Conservation (phyloP, 2,888 invertebrate species). For the Oxytorus armatus region DNA sequence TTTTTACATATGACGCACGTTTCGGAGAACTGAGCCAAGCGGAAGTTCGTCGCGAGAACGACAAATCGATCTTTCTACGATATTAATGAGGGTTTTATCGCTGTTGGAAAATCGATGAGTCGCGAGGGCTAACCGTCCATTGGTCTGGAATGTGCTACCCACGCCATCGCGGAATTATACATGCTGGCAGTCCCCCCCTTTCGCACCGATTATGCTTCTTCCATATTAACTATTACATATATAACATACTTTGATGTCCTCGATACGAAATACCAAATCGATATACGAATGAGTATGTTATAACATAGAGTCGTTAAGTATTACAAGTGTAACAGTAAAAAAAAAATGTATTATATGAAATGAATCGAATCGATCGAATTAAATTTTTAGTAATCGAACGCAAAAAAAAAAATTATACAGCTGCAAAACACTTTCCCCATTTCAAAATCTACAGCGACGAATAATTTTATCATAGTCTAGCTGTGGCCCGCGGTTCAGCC, state of each 20-base stretch:
- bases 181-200: constrained; percentile 4
- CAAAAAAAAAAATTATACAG: too few species aligned
- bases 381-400: too few species aligned
- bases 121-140: constrained; percentile 24
- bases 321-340: neutral
- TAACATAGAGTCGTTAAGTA: constrained; percentile 10
- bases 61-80: constrained; percentile 58
- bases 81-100: constrained; percentile 64
- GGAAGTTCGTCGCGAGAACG: constrained; percentile 36
- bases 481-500: too few species aligned
- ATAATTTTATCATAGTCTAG: too few species aligned
- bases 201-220: constrained; percentile 32
- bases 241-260: constrained; percentile 49
- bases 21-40: constrained; percentile 6
- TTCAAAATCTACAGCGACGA: too few species aligned
- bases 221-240: constrained; percentile 13
- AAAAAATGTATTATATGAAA: constrained; percentile 9
- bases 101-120: constrained; percentile 62
- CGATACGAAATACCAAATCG: constrained; percentile 40
- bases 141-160: constrained; percentile 49
- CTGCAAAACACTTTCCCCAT: too few species aligned
- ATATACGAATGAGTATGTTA: constrained; percentile 6
- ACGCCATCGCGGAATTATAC: constrained; percentile 64
- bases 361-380: too few species aligned
- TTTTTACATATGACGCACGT: neutral